Evolutionary conservation across 2,888 invertebrate genomes (phyloP), one percentile per base, ranked within the genome.

Genomic region (Watsonalla cultraria): DNA sequence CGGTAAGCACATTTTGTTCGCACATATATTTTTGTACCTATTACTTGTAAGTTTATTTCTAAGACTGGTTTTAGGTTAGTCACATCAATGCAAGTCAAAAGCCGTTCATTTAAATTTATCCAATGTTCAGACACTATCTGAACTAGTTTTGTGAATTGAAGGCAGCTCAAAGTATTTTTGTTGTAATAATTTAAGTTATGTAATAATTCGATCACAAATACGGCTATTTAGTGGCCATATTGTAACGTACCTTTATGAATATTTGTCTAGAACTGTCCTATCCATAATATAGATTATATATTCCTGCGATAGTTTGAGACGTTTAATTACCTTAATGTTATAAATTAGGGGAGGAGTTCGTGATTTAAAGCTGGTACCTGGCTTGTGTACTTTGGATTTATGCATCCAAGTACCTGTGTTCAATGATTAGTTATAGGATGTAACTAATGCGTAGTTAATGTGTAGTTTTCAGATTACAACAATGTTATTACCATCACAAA

Each of bases 321-420:
- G 11, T 33, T 34, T 13, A 35, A n/a, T n/a, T 11, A 5, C 33
- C 34, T 4, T 33, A 47, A n/a, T 33, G 24, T 33, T 34, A 13
- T 37, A 35, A 37, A 47, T n/a, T 34, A 6, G 5, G 7, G 34
- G 34, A 7, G 13, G 2, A 5, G n/a, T 13, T 13, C 37, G 14
- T 35, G 24, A 11, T 47, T 5, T 7, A 48, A 42, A 11, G 11
- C 58, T 53, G 46, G 64, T 62, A 60, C 56, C 57, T 74, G 71
- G 75, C 71, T 77, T 77, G 75, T 73, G 80, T 72, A 71, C 75
- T 78, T 82, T 83, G 78, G 80, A 82, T 79, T 72, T 72, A 72
- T 68, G 63, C 68, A 77, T 84, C 84, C 84, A 78, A 80, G 77
- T 66, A 78, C 74, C 78, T 87, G 86, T 88, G 87, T 89, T 88